These are phyloP conservation scores for Oedothorax gibbosus DNA, from an alignment of 1,140 invertebrate genomes.

Conservation along the genomic window DNA sequence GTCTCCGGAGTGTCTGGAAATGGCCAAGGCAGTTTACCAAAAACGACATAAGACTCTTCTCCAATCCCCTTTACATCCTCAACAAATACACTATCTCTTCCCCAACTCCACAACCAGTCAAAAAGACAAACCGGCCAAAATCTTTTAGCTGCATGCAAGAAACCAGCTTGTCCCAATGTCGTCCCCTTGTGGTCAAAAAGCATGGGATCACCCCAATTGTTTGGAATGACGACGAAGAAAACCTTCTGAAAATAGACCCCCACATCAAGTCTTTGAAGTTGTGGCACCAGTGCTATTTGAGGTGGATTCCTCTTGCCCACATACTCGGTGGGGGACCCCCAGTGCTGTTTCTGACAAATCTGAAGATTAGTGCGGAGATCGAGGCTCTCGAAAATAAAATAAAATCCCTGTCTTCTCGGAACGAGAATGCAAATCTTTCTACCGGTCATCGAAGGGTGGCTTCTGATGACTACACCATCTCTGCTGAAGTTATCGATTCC, in stretches of 20 bases:
- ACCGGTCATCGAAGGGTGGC: constrained; percentile 62
- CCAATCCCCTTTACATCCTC: constrained; percentile 79
- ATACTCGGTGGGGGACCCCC: constrained; percentile 81
- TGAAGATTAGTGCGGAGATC: constrained; percentile 69
- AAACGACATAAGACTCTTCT: constrained; percentile 82
- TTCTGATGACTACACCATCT: constrained; percentile 67
- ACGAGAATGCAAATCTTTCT: constrained; percentile 57
- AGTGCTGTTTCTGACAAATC: constrained; percentile 74
- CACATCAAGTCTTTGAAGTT: constrained; percentile 74
- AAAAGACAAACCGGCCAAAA: constrained; percentile 28
- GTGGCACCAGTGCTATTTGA: constrained; percentile 91
- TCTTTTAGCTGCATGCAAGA: constrained; percentile 55
- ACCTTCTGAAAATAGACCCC: constrained; percentile 64
- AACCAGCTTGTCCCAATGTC: constrained; percentile 25
- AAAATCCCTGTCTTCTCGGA: constrained; percentile 44
- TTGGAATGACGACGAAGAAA: constrained; percentile 51
- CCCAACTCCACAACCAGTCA: background rate
- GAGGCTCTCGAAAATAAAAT: constrained; percentile 64
- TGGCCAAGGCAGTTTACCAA: constrained; percentile 82
- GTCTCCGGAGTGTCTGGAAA: constrained; percentile 82
- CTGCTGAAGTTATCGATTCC: constrained; percentile 63
- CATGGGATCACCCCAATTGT: constrained; percentile 30
- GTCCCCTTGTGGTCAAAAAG: constrained; percentile 26
- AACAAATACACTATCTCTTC: constrained; percentile 32
- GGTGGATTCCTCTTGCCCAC: constrained; percentile 86